These are phyloP conservation scores for Bradypus variegatus DNA, from an alignment of 2,797 vertebrate genomes.

Conservation along the genomic window DNA sequence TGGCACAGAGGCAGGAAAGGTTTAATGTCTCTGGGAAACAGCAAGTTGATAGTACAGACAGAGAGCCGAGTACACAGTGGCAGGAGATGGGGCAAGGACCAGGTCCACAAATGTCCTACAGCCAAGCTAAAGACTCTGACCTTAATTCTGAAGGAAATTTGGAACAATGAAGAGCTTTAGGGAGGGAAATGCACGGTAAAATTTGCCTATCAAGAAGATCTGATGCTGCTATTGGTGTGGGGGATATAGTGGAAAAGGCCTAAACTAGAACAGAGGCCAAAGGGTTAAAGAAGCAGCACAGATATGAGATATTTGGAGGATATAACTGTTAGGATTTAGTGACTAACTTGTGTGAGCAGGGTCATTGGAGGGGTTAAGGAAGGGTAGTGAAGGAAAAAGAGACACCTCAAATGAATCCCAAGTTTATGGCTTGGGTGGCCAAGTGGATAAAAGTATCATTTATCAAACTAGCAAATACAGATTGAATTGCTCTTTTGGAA, in stretches of 20 bases:
- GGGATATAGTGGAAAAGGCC: neutral
- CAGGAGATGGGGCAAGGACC: neutral
- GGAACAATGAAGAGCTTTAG: neutral
- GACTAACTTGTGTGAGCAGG: neutral
- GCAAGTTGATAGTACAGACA: neutral
- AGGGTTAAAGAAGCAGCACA: neutral
- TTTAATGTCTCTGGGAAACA: neutral
- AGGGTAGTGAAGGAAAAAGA: neutral
- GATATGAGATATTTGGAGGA: neutral
- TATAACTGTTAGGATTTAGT: neutral
- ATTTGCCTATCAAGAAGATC: neutral
- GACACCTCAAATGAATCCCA: neutral
- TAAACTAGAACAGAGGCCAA: neutral
- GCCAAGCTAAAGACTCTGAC: neutral
- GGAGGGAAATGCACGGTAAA: neutral
- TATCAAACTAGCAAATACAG: constrained; percentile 10
- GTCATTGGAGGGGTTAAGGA: neutral
- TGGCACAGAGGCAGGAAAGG: neutral
- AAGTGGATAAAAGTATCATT: constrained; percentile 1
- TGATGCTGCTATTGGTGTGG: neutral
- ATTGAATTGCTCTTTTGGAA: constrained; percentile 15
- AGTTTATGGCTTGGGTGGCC: neutral
- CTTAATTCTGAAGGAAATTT: neutral
- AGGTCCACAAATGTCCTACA: neutral
- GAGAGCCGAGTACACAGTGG: neutral